Conservation (phyloP, 2,888 invertebrate genomes). For the Drosophila dives region DNA sequence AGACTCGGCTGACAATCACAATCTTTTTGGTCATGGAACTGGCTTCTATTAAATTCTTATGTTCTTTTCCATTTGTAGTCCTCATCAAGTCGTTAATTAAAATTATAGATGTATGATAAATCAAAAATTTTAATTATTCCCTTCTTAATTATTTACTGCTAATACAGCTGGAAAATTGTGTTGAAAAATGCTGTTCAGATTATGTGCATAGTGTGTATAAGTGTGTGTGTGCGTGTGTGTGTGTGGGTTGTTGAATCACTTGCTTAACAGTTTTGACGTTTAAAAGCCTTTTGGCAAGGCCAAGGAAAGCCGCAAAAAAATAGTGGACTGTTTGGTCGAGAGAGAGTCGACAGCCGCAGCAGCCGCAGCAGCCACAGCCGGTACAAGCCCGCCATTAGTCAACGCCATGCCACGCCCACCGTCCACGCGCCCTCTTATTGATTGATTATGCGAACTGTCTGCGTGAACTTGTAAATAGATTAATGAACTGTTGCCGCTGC, state of each 20-base stretch:
- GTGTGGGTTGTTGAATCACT: neutral
- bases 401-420: conserved; percentile 53
- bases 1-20: neutral
- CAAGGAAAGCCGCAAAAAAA: conserved; percentile 15
- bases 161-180: neutral
- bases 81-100: neutral
- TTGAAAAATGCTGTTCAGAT: neutral
- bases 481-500: conserved; percentile 79
- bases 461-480: conserved; percentile 82
- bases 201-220: neutral
- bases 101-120: neutral
- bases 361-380: conserved; percentile 28
- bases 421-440: conserved; percentile 65
- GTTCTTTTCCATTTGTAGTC: neutral
- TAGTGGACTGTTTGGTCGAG: conserved; percentile 10
- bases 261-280: conserved; percentile 2
- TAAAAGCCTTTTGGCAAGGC: conserved; percentile 24
- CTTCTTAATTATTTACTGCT: neutral
- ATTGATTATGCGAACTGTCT: conserved; percentile 81
- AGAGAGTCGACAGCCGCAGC: conserved; percentile 8
- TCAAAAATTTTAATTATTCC: neutral
- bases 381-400: conserved; percentile 54
- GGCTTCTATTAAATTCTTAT: neutral
- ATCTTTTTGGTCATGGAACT: too few relatives aligned
- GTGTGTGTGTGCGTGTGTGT: neutral